Evolutionary conservation across 1,140 invertebrate species (phyloP), one percentile per base, ranked within the genome.

Genomic region (Diplogasteroides magnus): DNA sequence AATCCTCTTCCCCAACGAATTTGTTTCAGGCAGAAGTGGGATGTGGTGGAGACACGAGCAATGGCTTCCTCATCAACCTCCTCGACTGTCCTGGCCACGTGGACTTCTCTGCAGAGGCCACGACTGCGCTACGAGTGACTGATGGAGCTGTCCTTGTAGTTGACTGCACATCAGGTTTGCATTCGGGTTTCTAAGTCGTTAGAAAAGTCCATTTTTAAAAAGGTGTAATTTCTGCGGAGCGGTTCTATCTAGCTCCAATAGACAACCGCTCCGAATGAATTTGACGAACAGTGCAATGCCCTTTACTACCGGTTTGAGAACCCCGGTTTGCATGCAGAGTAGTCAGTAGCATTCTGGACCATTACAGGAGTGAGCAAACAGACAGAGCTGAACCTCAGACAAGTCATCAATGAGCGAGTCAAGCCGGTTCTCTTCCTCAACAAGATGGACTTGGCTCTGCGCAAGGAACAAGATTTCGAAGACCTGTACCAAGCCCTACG

Each of bases 401-500:
- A 98, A 85, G 94, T 94, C 71, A 97, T 98, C 85, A 92, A 92
- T 74, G 95, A 98, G 86, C 90, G 94, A 83, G 97, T 98, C 80
- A 97, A 97, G 89, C 95, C 95, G 63, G 92, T 98, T 79, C 87
- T 98, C 73, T 97, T 98, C 89, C 97, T 98, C 94, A 98, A 98
- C 90, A 98, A 98, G 86, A 97, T 98, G 94, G 95, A 98, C 87
- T 90, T 94, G 79, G 94, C 78, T 60, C 87, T 98, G 31, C 86
- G 97, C 1, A 94, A 97, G 85, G 86, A 97, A 79, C 94, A 98
- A 84, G 86, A 97, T 75, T 93, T 92, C 61, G 97, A 99, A 87
- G 93, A 97, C 84, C 86, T 99, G n/a, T 99, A 95, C 85, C 96
- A 98, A 86, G 97, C 94, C 82, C 98, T 99, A 89, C 93, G 96